These are phyloP conservation scores for Yponomeuta malinellus DNA, from an alignment of 2,888 invertebrate genomes.

Conservation along the genomic window DNA sequence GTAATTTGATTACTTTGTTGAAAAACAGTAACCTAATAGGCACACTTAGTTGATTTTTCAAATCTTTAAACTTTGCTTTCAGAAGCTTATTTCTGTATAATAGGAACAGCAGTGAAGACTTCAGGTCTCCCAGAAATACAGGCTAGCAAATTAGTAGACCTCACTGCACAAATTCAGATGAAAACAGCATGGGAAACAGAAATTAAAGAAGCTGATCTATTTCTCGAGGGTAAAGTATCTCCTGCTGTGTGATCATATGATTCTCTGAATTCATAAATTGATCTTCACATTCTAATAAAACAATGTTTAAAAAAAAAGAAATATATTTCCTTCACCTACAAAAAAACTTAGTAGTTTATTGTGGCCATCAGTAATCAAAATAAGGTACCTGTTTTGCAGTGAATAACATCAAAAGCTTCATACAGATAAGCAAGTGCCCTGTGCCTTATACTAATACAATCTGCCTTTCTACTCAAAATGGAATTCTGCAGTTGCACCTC, in stretches of 20 bases:
- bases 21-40: not conserved
- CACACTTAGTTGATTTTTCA: not conserved
- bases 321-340: slow-evolving; percentile 29
- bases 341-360: not conserved
- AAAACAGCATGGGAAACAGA: slow-evolving; percentile 55
- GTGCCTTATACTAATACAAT: too few species aligned
- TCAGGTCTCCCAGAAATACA: slow-evolving; percentile 61
- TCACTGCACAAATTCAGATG: slow-evolving; percentile 49
- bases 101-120: slow-evolving; percentile 55
- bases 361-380: too few species aligned
- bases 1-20: slow-evolving; percentile 28
- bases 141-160: slow-evolving; percentile 57
- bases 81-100: slow-evolving; percentile 65
- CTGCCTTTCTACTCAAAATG: too few species aligned
- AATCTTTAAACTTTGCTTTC: slow-evolving; percentile 18
- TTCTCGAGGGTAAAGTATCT: slow-evolving; percentile 47
- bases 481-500: too few species aligned
- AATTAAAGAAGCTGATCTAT: slow-evolving; percentile 53
- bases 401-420: too few species aligned
- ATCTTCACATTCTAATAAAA: slow-evolving; percentile 16
- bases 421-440: too few species aligned
- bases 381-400: too few species aligned
- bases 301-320: slow-evolving; percentile 21
- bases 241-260: slow-evolving; percentile 29
- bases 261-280: slow-evolving; percentile 14